Evolutionary conservation across 2,113 vertebrate genomes (phyloP), one percentile per base, ranked within the genome.

Genomic region (Capra hircus): DNA sequence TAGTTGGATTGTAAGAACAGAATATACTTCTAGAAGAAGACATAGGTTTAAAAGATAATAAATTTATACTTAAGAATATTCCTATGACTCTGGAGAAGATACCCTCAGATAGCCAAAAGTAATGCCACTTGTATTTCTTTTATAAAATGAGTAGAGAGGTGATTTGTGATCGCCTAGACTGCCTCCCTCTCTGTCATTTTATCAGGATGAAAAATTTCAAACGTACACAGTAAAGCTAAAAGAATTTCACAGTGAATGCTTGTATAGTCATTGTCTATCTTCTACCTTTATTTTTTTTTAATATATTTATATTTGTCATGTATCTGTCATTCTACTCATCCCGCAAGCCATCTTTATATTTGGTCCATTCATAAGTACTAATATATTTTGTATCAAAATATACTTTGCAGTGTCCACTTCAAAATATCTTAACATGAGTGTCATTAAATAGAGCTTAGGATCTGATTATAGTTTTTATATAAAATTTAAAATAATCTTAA

Each of bases 241-340:
- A 83, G 11, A 92, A 53, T 90, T 77, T 91, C 88, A 88, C 27
- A 59, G 30, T 93, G 45, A 91, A 77, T 23, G 23, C 4, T 84
- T 64, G 3, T 93, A 53, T 85, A 71, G 2, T 43, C 0, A 48
- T 7, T 21, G 71, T 48, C 53, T 96, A 89, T 57, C 84, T 88
- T 94, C 55, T 94, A 36, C n/a, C 43, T 84, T 93, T 43, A 88
- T 40, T 93, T 55, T 90, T 90, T 90, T 82, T 88, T 43, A 84
- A 15, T 88, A 28, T 82, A n/a, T 52, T 94, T 36, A 62, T 60
- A 82, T 84, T 95, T 74, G 33, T 82, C n/a, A 17, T 53, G 1
- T 67, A 57, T 40, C 40, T 89, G n/a, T 92, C 40, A 62, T 5
- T 97, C 48, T 83, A 0, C 27, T 85, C 45, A 53, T 81, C 13